phyloP scores from a whole-genome alignment of 2,888 invertebrate genomes.

The Drosophila mimetica region DNA sequence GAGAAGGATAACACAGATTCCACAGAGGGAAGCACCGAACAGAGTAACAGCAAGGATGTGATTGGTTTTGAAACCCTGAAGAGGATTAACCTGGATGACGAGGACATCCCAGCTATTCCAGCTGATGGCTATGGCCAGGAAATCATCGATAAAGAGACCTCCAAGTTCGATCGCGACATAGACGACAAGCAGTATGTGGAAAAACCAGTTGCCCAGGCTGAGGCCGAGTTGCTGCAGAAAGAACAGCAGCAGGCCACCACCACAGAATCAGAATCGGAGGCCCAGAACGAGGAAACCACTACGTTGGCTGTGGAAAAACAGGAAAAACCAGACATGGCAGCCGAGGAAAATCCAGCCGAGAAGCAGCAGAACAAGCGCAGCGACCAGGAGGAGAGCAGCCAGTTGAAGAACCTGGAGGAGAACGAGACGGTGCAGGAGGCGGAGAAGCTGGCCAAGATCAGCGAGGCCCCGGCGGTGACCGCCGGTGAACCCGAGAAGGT shows the following conservation, averaged over 20 bases:
- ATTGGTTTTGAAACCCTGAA: slow-evolving; percentile 84
- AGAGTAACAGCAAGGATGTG: slow-evolving; percentile 83
- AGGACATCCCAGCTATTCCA: slow-evolving; percentile 49
- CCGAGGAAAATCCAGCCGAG: slow-evolving; percentile 59
- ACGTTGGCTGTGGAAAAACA: slow-evolving; percentile 64
- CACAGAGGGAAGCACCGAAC: slow-evolving; percentile 46
- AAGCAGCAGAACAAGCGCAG: slow-evolving; percentile 79
- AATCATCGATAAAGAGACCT: slow-evolving; percentile 79
- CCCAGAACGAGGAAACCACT: slow-evolving; percentile 51
- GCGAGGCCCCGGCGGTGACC: slow-evolving; percentile 78
- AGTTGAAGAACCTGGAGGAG: slow-evolving; percentile 72
- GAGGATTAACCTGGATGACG: slow-evolving; percentile 76
- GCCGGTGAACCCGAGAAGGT: slow-evolving; percentile 86
- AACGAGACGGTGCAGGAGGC: slow-evolving; percentile 84
- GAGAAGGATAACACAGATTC: slow-evolving; percentile 24
- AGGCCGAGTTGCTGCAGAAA: slow-evolving; percentile 68
- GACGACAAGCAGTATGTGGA: slow-evolving; percentile 84
- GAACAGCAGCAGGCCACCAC: slow-evolving; percentile 49
- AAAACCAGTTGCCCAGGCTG: slow-evolving; percentile 82
- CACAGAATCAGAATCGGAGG: slow-evolving; percentile 38
- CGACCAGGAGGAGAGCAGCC: slow-evolving; percentile 53
- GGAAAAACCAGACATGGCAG: slow-evolving; percentile 63
- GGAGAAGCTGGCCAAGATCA: slow-evolving; percentile 85
- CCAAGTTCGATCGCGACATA: slow-evolving; percentile 83
- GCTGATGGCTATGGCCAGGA: slow-evolving; percentile 75